Evolutionary conservation across 2,113 vertebrate species (phyloP).

Genomic region (Cygnus atratus): DNA sequence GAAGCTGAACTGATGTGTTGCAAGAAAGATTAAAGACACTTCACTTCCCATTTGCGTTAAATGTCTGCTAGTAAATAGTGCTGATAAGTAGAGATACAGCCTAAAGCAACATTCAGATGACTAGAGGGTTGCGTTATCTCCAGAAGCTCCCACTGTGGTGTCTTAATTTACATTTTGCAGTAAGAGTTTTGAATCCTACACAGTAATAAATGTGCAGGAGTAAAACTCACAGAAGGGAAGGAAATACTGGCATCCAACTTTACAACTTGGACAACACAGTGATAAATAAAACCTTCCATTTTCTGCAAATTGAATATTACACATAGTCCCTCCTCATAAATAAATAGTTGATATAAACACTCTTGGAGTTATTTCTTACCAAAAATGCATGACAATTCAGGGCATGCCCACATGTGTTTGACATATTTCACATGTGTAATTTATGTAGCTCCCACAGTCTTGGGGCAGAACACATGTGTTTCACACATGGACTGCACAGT

Average conservation of each 20-base stretch:
- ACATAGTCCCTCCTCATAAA: not conserved
- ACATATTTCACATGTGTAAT: conserved; percentile 74
- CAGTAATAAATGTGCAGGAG: conserved; percentile 14
- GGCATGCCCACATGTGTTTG: conserved; percentile 71
- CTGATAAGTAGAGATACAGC: not conserved
- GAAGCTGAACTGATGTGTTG: not conserved
- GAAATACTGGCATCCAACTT: conserved; percentile 11
- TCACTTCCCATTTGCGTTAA: conserved; percentile 26
- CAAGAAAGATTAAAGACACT: conserved; percentile 27
- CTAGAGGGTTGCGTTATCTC: not conserved
- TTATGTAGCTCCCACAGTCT: conserved; percentile 70
- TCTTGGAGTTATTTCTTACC: not conserved
- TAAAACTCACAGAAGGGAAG: conserved; percentile 33
- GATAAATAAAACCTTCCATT: conserved; percentile 31
- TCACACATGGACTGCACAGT: conserved; percentile 74
- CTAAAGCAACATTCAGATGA: not conserved
- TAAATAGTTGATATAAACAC: conserved; percentile 20
- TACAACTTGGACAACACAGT: not conserved
- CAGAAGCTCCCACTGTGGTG: not conserved
- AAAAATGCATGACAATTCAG: conserved; percentile 64
- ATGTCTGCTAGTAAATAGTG: not conserved
- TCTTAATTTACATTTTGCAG: conserved; percentile 60
- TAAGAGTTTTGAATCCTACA: not conserved
- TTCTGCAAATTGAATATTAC: conserved; percentile 19
- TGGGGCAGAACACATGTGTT: conserved; percentile 72